A percentile compares a stretch with the other conserved stretches of the same genome.
These are phyloP conservation scores for Chiloscyllium plagiosum DNA, from an alignment of 2,113 vertebrate genomes.

Conservation along the genomic window DNA sequence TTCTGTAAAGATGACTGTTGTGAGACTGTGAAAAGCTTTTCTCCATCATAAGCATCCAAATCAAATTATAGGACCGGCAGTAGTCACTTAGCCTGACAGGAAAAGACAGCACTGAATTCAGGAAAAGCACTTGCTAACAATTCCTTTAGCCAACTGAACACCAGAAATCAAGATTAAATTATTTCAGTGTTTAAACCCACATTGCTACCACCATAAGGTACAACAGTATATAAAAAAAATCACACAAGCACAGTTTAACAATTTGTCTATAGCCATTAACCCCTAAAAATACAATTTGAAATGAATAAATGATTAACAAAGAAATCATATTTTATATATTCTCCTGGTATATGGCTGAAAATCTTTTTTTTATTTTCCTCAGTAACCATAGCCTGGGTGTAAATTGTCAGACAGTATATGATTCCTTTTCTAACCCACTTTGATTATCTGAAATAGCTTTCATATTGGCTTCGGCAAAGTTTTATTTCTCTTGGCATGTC, in stretches of 20 bases:
- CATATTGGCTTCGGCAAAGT: constrained; percentile 75
- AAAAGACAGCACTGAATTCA: neutral
- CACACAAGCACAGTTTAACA: neutral
- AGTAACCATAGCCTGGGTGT: neutral
- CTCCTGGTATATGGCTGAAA: neutral
- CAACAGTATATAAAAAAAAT: neutral
- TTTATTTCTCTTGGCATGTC: constrained; percentile 82
- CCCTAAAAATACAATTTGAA: neutral
- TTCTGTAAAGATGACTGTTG: neutral
- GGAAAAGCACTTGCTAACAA: neutral
- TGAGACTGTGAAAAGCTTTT: neutral
- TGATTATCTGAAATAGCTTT: constrained; percentile 78
- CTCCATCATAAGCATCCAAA: neutral
- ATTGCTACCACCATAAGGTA: neutral
- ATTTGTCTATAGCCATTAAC: neutral
- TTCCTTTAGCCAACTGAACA: neutral
- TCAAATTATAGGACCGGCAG: neutral
- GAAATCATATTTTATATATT: neutral
- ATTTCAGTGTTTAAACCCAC: neutral
- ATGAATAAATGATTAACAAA: neutral
- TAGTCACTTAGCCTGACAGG: neutral
- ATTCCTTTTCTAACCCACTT: constrained; percentile 56
- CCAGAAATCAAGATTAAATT: neutral
- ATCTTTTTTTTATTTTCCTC: neutral
- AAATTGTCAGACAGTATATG: constrained; percentile 51